Evolutionary conservation across 2,888 invertebrate genomes (phyloP), one percentile per base, ranked within the genome.

Genomic region (Agrenia bidenticulata): DNA sequence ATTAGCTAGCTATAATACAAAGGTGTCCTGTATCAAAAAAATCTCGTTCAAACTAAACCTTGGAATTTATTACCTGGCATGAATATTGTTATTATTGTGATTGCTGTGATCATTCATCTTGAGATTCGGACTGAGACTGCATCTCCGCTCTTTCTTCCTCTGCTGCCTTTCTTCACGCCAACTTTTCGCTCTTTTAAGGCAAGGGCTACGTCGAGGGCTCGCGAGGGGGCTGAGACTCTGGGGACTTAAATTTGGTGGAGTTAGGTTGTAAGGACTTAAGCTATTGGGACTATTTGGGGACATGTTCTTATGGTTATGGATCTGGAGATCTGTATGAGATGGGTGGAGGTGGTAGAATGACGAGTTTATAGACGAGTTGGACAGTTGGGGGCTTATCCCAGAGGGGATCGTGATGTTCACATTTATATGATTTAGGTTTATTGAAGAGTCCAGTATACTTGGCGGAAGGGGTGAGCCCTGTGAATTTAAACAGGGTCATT

Each of bases 101-200:
- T 70, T 70, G 53, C 67, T 70, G 61, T 73, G 72, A 39, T 76
- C 76, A 67, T 73, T 76, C 74, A 76, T 76, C 63, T 76, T 76
- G 4, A 76, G 60, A 68, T 76, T 76, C 24, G 76, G 76, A 63
- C 73, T 73, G 11, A 76, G 65, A 59, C 74, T 74, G 41, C 72
- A 73, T 17, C 76, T 64, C 17, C 76, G 62, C 51, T 74, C 76
- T 41, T 74, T 74, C 53, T 69, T 70, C 32, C 76, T 45, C 26
- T 73, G 71, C 17, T 73, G 73, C 41, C 72, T 69, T 49, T 76
- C 76, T 39, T 76, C 74, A 54, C 73, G 66, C 74, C 74, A 76
- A 59, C 76, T 76, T 64, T 73, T 73, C 42, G 76, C 76, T 67
- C 76, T 39, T 61, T 74, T 74, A n/a, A 76, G 61, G 63, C 72